These are phyloP conservation scores for Brachionus rotundiformis DNA, from an alignment of 1,140 invertebrate species.

Conservation along the genomic window DNA sequence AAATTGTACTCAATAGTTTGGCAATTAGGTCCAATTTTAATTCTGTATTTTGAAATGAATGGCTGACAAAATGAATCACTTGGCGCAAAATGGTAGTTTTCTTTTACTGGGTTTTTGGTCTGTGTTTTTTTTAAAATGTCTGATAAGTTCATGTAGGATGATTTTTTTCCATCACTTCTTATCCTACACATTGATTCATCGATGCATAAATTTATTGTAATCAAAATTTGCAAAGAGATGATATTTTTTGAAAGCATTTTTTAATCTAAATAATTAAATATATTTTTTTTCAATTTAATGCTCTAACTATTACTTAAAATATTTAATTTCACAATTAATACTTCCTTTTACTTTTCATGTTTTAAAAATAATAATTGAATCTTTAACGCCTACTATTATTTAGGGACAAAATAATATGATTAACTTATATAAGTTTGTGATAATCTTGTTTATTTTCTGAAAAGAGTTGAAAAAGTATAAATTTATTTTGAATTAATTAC, in stretches of 20 bases:
- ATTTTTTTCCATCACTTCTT: background rate
- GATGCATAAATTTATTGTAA: background rate
- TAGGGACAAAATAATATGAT: background rate
- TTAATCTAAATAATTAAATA: background rate
- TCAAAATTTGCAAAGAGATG: background rate
- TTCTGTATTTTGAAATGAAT: background rate
- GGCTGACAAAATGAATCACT: constrained; percentile 6
- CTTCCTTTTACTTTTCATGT: background rate
- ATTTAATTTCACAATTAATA: background rate
- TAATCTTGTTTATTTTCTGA: too few species aligned
- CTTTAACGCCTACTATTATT: background rate
- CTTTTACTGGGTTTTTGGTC: background rate
- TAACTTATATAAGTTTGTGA: too few species aligned
- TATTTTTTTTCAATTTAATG: too few species aligned
- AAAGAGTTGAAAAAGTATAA: too few species aligned
- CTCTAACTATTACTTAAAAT: too few species aligned
- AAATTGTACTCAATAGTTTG: constrained; percentile 32
- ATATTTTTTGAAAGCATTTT: background rate
- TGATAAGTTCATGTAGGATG: constrained; percentile 20
- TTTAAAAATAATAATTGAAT: background rate
- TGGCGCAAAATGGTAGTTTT: background rate
- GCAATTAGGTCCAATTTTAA: constrained; percentile 9
- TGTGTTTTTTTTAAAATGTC: background rate
- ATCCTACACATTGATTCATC: background rate
- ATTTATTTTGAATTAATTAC: too few species aligned